phyloP scores from a whole-genome alignment of 2,888 invertebrate species.

The Morpho deidamia region DNA sequence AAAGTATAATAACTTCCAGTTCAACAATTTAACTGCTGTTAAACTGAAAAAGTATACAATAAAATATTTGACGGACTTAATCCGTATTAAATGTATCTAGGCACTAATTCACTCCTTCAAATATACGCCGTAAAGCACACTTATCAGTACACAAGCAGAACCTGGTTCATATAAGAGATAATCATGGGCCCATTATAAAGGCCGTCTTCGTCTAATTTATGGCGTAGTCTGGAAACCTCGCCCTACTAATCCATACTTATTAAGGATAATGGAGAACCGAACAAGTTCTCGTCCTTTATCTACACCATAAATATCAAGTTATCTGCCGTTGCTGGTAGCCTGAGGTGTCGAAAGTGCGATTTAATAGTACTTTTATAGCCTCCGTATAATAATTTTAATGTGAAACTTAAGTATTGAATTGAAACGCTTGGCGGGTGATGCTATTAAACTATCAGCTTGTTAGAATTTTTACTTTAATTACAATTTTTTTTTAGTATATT shows the following conservation, averaged over 20 bases:
- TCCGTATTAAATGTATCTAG: constrained; percentile 30
- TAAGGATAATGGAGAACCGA: constrained; percentile 73
- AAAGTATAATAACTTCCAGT: constrained; percentile 9
- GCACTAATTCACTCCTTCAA: constrained; percentile 51
- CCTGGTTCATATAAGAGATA: constrained; percentile 52
- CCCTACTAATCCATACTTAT: constrained; percentile 74
- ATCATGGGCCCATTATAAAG: constrained; percentile 63
- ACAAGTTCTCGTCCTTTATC: constrained; percentile 71
- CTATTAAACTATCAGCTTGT: too few relatives aligned
- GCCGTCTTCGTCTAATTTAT: constrained; percentile 63
- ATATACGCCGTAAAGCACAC: constrained; percentile 62
- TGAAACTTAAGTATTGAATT: constrained; percentile 30
- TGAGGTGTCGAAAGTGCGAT: constrained; percentile 58
- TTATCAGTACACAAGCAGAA: constrained; percentile 58
- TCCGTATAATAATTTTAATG: constrained; percentile 41
- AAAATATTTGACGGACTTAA: constrained; percentile 32
- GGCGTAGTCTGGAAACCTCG: constrained; percentile 50
- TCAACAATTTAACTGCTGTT: too few relatives aligned
- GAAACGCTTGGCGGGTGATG: constrained; percentile 25
- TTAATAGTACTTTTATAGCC: constrained; percentile 53
- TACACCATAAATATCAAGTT: constrained; percentile 56
- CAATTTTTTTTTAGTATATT: too few relatives aligned
- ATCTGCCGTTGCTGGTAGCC: constrained; percentile 48
- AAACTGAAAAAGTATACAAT: constrained; percentile 26
- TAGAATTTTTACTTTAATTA: too few relatives aligned